These are phyloP conservation scores for Eupeodes luniger DNA, from an alignment of 2,888 invertebrate genomes.

Conservation along the genomic window DNA sequence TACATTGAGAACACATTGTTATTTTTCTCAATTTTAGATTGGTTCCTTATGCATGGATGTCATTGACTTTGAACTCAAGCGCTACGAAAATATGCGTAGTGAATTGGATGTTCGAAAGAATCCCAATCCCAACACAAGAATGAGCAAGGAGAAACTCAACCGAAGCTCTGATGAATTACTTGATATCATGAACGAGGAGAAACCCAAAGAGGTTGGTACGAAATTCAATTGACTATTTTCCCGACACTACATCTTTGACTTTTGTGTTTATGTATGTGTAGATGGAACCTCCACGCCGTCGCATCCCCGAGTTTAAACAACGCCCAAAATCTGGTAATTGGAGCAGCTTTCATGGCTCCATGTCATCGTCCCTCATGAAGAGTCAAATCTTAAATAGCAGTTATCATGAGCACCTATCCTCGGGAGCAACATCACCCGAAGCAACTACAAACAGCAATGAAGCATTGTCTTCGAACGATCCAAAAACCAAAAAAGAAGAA, in stretches of 20 bases:
- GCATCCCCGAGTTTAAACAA: slow-evolving; percentile 90
- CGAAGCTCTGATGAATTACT: slow-evolving; percentile 82
- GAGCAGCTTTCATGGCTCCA: slow-evolving; percentile 84
- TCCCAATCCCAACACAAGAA: slow-evolving; percentile 80
- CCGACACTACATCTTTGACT: too few relatives aligned
- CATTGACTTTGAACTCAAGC: slow-evolving; percentile 96
- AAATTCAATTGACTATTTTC: neutral
- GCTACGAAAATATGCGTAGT: slow-evolving; percentile 96
- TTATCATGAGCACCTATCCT: slow-evolving; percentile 88
- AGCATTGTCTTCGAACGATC: slow-evolving; percentile 82
- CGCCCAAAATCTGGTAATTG: slow-evolving; percentile 92
- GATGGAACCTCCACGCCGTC: slow-evolving; percentile 88
- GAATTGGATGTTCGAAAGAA: slow-evolving; percentile 87
- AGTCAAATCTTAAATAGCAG: slow-evolving; percentile 88
- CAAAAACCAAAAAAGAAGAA: slow-evolving; percentile 87
- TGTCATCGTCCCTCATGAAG: slow-evolving; percentile 85
- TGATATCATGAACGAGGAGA: slow-evolving; percentile 84
- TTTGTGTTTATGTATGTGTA: slow-evolving; percentile 53
- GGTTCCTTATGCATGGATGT: slow-evolving; percentile 98
- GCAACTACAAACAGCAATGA: slow-evolving; percentile 83
- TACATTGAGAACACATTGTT: neutral
- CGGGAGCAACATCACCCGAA: slow-evolving; percentile 81
- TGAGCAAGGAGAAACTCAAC: slow-evolving; percentile 83
- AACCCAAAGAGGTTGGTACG: slow-evolving; percentile 83
- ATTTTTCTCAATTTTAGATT: slow-evolving; percentile 86